phyloP scores from a whole-genome alignment of 1,140 invertebrate species.

The Pseudomyrmex flavicornis region DNA sequence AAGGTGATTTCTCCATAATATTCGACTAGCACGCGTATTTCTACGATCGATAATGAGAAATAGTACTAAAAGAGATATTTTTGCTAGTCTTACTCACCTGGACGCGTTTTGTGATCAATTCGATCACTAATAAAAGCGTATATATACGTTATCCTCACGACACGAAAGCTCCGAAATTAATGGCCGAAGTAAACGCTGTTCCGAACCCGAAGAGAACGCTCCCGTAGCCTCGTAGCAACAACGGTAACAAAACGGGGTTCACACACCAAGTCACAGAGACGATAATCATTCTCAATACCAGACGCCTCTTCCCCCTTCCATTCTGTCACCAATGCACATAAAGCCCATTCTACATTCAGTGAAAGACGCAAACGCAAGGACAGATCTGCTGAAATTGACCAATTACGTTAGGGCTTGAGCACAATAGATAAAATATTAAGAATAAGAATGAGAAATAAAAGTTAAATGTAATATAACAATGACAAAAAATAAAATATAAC shows the following conservation, averaged over 20 bases:
- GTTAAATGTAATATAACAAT: no score
- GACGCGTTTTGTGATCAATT: constrained; percentile 42
- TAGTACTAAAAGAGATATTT: not conserved
- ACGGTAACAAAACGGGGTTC: constrained; percentile 77
- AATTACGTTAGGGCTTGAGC: no score
- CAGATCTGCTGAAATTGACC: no score
- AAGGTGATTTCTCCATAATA: no score
- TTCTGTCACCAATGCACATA: not conserved
- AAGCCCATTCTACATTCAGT: not conserved
- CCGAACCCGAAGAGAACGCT: constrained; percentile 62
- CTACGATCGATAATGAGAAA: not conserved
- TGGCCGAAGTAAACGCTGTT: constrained; percentile 65
- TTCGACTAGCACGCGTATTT: no score
- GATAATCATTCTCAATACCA: constrained; percentile 64
- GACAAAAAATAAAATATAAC: no score
- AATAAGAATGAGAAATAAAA: no score
- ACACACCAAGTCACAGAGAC: constrained; percentile 55
- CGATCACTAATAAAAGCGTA: constrained; percentile 7
- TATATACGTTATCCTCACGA: constrained; percentile 14
- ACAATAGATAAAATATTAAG: no score
- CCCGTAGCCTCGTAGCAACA: constrained; percentile 64
- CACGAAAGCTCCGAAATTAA: constrained; percentile 48
- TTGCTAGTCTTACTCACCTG: constrained; percentile 65
- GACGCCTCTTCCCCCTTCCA: constrained; percentile 7
- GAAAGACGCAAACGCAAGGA: no score